A percentile compares a stretch with the other conserved stretches of the same genome.
phyloP scores from a whole-genome alignment of 1,140 invertebrate genomes.

The Cydia pomonella region DNA sequence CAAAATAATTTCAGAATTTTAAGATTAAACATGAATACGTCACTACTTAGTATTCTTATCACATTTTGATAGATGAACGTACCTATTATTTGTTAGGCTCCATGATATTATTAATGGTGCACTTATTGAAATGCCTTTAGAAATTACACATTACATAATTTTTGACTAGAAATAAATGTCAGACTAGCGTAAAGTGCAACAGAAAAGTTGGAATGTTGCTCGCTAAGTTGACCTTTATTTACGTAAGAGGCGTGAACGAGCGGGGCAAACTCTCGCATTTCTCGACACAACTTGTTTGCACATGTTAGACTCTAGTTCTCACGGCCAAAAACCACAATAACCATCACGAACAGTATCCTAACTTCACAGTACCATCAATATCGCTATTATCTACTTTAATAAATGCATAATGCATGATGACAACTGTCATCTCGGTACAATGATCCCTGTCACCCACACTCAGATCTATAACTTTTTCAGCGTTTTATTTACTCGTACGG shows the following conservation, averaged over 20 bases:
- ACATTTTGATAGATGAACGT: background rate
- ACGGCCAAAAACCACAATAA: constrained; percentile 44
- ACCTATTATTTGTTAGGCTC: background rate
- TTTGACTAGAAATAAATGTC: background rate
- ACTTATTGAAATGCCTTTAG: background rate
- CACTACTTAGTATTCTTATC: background rate
- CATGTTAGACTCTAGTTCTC: constrained; percentile 54
- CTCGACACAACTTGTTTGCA: constrained; percentile 48
- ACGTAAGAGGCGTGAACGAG: constrained; percentile 63
- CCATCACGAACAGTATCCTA: background rate
- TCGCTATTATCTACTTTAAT: no score
- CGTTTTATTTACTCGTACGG: background rate
- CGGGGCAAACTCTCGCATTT: constrained; percentile 50
- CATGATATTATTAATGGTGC: background rate
- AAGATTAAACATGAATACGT: no score
- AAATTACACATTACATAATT: constrained; percentile 13
- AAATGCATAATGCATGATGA: background rate
- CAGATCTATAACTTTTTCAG: background rate
- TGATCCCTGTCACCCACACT: background rate
- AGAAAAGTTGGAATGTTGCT: constrained; percentile 22
- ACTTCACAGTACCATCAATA: background rate
- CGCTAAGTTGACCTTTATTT: constrained; percentile 54
- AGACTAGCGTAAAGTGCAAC: constrained; percentile 27
- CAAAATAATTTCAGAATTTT: background rate
- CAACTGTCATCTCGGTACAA: background rate